Evolutionary conservation across 2,888 invertebrate species (phyloP).

Genomic region (Sepiola atlantica): DNA sequence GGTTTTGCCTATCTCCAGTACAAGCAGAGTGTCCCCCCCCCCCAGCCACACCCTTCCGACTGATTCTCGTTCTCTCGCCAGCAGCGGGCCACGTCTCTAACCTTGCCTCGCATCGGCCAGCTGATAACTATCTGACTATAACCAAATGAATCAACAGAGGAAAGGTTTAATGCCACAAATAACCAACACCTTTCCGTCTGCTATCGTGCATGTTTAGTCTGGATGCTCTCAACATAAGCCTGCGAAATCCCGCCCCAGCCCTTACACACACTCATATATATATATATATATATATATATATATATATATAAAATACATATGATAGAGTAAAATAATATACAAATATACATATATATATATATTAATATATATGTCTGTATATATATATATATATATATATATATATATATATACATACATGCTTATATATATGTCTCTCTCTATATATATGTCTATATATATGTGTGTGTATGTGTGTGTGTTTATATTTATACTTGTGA

Average conservation of each 20-base stretch:
- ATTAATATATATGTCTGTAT: too few relatives aligned
- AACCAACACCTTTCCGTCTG: conserved; percentile 36
- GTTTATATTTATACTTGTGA: too few relatives aligned
- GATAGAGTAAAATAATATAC: too few relatives aligned
- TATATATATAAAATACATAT: neutral
- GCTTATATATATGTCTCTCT: too few relatives aligned
- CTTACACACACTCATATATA: neutral
- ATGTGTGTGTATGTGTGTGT: too few relatives aligned
- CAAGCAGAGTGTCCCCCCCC: too few relatives aligned
- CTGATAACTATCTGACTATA: neutral
- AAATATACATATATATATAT: too few relatives aligned
- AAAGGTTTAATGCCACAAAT: neutral
- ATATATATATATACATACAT: too few relatives aligned
- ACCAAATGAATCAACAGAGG: conserved; percentile 20
- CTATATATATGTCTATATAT: too few relatives aligned
- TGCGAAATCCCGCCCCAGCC: neutral
- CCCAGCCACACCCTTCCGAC: too few relatives aligned
- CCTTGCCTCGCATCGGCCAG: neutral
- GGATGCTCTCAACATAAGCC: neutral
- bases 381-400: too few relatives aligned
- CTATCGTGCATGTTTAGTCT: conserved; percentile 39
- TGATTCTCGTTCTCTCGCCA: neutral
- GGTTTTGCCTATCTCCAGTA: neutral
- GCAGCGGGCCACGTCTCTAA: neutral
- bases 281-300: neutral